phyloP scores from a whole-genome alignment of 2,113 vertebrate species.

The Garra rufa region DNA sequence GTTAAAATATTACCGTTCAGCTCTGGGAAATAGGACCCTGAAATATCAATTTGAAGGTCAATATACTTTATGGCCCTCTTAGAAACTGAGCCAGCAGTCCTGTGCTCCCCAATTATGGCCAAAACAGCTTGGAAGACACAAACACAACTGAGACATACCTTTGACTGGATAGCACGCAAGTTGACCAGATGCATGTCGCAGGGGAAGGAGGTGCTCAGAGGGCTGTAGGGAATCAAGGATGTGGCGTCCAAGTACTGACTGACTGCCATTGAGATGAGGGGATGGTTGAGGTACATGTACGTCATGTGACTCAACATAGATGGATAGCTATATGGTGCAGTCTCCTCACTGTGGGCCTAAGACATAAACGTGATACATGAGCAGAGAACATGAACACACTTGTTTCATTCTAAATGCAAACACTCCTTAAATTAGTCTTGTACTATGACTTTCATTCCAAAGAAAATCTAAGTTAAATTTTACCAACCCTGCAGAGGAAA shows the following conservation, averaged over 20 bases:
- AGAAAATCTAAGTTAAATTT: neutral
- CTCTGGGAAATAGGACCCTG: neutral
- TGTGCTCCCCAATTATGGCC: neutral
- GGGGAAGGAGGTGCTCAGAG: conserved; percentile 81
- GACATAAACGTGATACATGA: neutral
- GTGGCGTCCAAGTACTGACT: conserved; percentile 58
- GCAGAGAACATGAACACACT: neutral
- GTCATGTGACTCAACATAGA: conserved; percentile 86
- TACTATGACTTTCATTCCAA: too few relatives aligned
- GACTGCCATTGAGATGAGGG: conserved; percentile 79
- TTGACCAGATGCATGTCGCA: conserved; percentile 91
- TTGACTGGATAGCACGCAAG: conserved; percentile 85
- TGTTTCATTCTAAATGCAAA: neutral
- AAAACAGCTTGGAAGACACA: neutral
- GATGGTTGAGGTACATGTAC: conserved; percentile 84
- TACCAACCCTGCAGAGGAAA: neutral
- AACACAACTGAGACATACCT: conserved; percentile 72
- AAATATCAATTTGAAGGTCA: conserved; percentile 12
- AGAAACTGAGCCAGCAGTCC: conserved; percentile 17
- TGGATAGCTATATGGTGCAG: conserved; percentile 79
- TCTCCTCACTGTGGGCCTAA: conserved; percentile 75
- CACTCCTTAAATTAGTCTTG: too few relatives aligned
- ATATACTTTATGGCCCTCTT: conserved; percentile 1
- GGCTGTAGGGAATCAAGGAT: conserved; percentile 76
- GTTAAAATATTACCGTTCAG: conserved; percentile 18